These are phyloP conservation scores for Drosophila falleni DNA, from an alignment of 2,888 invertebrate species.

Conservation along the genomic window DNA sequence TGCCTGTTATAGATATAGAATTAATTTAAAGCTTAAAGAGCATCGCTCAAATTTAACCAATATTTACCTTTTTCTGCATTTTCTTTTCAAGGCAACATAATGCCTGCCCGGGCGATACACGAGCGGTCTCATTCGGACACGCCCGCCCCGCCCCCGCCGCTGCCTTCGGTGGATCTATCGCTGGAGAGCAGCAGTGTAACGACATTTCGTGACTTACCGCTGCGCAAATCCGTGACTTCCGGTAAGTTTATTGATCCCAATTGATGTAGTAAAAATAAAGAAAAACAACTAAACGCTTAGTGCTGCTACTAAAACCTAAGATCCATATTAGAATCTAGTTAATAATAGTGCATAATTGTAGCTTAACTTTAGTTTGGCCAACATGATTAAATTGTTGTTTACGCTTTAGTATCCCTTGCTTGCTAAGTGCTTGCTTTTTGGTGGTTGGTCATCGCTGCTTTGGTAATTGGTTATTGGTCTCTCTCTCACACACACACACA, in stretches of 20 bases:
- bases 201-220: constrained; percentile 94
- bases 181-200: constrained; percentile 98
- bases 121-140: constrained; percentile 96
- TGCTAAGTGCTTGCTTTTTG: constrained; percentile 67
- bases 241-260: constrained; percentile 85
- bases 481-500: constrained; percentile 20
- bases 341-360: constrained; percentile 47
- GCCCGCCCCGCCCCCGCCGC: constrained; percentile 89
- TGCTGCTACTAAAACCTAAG: constrained; percentile 62
- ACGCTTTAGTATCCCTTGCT: constrained; percentile 49
- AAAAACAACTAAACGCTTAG: constrained; percentile 40
- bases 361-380: constrained; percentile 56
- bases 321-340: constrained; percentile 25
- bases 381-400: constrained; percentile 45
- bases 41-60: not conserved
- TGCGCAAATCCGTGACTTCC: constrained; percentile 92
- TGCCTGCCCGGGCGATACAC: constrained; percentile 88
- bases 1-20: not conserved
- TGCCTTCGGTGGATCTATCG: constrained; percentile 95
- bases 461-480: constrained; percentile 54
- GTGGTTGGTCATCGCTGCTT: constrained; percentile 70
- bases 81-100: constrained; percentile 61
- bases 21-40: not conserved
- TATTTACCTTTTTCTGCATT: not conserved
- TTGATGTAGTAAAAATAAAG: not conserved